phyloP scores from a whole-genome alignment of 2,888 invertebrate species.

The Melanostoma mellinum region DNA sequence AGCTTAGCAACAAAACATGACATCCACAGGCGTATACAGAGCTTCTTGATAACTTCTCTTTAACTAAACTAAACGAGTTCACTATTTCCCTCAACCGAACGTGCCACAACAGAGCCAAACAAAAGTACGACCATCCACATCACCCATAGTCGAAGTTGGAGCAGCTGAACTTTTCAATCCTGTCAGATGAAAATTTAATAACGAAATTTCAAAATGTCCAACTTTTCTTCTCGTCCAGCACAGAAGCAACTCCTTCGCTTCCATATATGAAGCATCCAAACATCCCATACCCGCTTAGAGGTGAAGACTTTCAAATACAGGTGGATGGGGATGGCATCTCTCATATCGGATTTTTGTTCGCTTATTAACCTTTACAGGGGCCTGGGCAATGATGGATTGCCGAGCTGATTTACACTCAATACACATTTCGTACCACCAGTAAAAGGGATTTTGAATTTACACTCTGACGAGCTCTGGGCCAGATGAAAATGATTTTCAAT shows the following conservation, averaged over 20 bases:
- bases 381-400: conserved; percentile 64
- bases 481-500: conserved; percentile 47
- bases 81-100: conserved; percentile 26
- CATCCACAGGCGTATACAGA: conserved; percentile 32
- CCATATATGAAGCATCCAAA: background rate
- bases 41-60: conserved; percentile 61
- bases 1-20: conserved; percentile 43
- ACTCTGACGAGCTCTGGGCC: conserved; percentile 37
- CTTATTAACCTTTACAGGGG: conserved; percentile 64
- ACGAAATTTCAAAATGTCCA: conserved; percentile 75
- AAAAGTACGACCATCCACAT: background rate
- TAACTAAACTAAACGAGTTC: conserved; percentile 19
- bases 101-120: conserved; percentile 28
- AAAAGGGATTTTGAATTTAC: conserved; percentile 32
- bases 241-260: background rate
- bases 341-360: conserved; percentile 33
- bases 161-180: conserved; percentile 64
- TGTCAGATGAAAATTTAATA: conserved; percentile 75
- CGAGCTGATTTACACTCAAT: conserved; percentile 50
- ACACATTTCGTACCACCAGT: background rate
- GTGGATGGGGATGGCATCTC: conserved; percentile 34
- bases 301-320: conserved; percentile 53
- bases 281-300: conserved; percentile 13
- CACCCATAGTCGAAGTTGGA: conserved; percentile 30
- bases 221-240: conserved; percentile 61